A percentile compares a stretch with the other conserved stretches of the same genome.
Conservation (phyloP, 1,140 invertebrate genomes). For the Sycophaga agraensis region DNA sequence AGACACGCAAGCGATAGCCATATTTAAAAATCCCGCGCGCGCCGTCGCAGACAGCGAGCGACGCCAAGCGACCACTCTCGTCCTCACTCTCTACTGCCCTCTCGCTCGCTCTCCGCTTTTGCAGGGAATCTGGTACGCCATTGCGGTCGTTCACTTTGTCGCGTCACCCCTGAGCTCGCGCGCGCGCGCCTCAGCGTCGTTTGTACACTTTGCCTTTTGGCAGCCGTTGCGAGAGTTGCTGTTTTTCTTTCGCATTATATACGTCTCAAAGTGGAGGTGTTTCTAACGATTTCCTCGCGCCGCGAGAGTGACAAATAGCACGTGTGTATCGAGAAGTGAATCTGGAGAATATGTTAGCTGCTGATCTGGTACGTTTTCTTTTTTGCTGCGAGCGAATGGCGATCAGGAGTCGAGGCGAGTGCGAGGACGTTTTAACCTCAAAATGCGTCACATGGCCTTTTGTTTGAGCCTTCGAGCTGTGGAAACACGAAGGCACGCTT, state of each 20-base stretch:
- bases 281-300: not conserved
- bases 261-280: no score
- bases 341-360: constrained; percentile 3
- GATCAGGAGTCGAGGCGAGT: no score
- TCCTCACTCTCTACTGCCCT: not conserved
- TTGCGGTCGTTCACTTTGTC: constrained; percentile 9
- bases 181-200: not conserved
- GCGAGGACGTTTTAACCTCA: not conserved
- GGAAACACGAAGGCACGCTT: not conserved
- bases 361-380: not conserved
- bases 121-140: constrained; percentile 12
- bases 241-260: no score
- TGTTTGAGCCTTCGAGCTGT: no score
- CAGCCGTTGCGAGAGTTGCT: no score
- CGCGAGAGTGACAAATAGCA: not conserved
- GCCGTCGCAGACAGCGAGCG: not conserved
- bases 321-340: not conserved
- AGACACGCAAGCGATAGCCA: no score
- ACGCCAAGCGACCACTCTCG: constrained; percentile 8
- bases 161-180: not conserved
- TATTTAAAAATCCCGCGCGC: constrained; percentile 12
- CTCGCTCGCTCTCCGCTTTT: not conserved
- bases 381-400: not conserved
- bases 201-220: no score
- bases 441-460: constrained; percentile 11